These are phyloP conservation scores for Tiliqua scincoides DNA, from an alignment of 2,113 vertebrate species.

Conservation along the genomic window DNA sequence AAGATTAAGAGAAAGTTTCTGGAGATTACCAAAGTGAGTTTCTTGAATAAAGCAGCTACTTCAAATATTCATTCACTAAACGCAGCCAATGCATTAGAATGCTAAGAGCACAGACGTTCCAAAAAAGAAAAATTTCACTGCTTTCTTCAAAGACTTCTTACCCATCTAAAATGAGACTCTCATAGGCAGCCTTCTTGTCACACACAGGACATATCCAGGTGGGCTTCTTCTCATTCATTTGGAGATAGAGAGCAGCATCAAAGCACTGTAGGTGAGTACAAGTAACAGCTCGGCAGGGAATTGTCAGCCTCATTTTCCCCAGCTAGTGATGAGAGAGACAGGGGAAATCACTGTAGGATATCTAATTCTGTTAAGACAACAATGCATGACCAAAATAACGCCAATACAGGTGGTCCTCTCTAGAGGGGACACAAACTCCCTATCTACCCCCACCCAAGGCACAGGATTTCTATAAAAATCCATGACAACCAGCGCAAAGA, in stretches of 20 bases:
- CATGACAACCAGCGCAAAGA: background rate
- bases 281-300: slow-evolving; percentile 94
- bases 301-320: slow-evolving; percentile 96
- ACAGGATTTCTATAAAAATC: background rate
- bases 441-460: background rate
- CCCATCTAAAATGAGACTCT: slow-evolving; percentile 96
- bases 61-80: background rate
- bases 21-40: background rate
- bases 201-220: slow-evolving; percentile 99
- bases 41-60: background rate
- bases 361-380: background rate
- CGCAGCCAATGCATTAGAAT: background rate
- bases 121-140: background rate
- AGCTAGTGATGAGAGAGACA: slow-evolving; percentile 77
- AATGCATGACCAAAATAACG: background rate
- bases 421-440: background rate
- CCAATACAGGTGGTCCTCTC: background rate
- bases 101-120: background rate
- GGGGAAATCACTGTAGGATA: background rate
- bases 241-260: slow-evolving; percentile 95
- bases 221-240: slow-evolving; percentile 99
- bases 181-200: slow-evolving; percentile 95
- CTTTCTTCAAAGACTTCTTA: too few species aligned
- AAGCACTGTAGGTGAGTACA: slow-evolving; percentile 98
- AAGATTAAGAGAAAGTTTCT: background rate